phyloP scores from a whole-genome alignment of 2,797 vertebrate genomes.

The Sebastes melanostomus region DNA sequence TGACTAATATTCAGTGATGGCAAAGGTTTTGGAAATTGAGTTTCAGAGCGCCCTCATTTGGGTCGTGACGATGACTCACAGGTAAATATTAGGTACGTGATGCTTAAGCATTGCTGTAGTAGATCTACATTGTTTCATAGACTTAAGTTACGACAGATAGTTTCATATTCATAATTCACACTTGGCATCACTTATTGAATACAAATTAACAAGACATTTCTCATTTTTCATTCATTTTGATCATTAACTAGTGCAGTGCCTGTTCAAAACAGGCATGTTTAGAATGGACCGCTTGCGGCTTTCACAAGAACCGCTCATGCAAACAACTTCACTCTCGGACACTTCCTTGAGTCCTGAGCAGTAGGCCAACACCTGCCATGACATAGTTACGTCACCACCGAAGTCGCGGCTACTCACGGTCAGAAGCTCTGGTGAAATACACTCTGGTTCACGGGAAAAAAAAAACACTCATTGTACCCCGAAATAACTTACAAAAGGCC shows the following conservation, averaged over 20 bases:
- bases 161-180: background rate
- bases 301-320: no score
- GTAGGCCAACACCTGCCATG: no score
- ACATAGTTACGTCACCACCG: no score
- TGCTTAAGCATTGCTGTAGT: conserved; percentile 4
- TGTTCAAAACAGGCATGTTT: no score
- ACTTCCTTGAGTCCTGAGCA: no score
- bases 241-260: background rate
- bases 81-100: background rate
- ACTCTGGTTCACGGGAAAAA: no score
- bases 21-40: conserved; percentile 43
- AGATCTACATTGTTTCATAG: background rate
- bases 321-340: no score
- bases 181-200: background rate
- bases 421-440: background rate
- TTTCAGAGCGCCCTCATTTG: conserved; percentile 39
- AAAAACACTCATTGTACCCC: no score
- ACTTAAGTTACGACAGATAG: background rate
- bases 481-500: no score
- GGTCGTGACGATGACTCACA: conserved; percentile 42
- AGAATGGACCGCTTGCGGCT: no score
- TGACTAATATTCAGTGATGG: conserved; percentile 42
- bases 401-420: background rate
- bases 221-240: background rate
- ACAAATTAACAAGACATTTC: background rate